Base-by-base conservation (phyloP, 2,888 invertebrate genomes). In the Gnatocerus cornutus region DNA sequence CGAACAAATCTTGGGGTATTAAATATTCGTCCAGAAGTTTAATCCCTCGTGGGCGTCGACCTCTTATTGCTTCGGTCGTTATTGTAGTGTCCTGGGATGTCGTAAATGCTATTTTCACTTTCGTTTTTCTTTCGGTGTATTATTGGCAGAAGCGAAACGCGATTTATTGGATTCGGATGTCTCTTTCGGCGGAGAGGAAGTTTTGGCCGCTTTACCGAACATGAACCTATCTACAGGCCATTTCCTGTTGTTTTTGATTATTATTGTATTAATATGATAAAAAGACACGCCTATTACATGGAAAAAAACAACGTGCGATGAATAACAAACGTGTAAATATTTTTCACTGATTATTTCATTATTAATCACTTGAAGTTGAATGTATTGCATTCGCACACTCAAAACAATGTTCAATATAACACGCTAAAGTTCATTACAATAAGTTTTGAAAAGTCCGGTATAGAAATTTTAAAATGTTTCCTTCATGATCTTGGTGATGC, bases 41-140 rank as follows among this genome's bases (percentile, higher is more conserved):
- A 48, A 48, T 46, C 30, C 72, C 67, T 61, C 67, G 63, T 67
- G 66, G 52, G 61, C 62, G 43, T 48, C 71, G 53, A 69, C 69
- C 69, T 45, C 46, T 62, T 46, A 41, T 41, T 41, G 41, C 41
- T 41, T 41, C 41, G 5, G 41, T 7, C 59, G 14, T 50, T 14
- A 13, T 50, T 50, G 37, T 48, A 45, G 29, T 33, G 3, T 43
- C 37, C 41, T 53, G 37, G 33, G 48, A 50, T 46, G 21, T 50
- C 48, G 48, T 50, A 50, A 16, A 50, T 50, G 29, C n/a, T 50
- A 50, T 29, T 50, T 53, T 30, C 53, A n/a, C 53, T 37, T 53
- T 37, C 33, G 8, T 53, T 37, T 53, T 16, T 16, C 21, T 21
- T 16, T 2, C 10, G 12, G 41, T 10, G 41, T n/a, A n/a, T 41